Evolutionary conservation across 2,797 vertebrate species (phyloP), one percentile per base, ranked within the genome.

Genomic region (Borostomias antarcticus): DNA sequence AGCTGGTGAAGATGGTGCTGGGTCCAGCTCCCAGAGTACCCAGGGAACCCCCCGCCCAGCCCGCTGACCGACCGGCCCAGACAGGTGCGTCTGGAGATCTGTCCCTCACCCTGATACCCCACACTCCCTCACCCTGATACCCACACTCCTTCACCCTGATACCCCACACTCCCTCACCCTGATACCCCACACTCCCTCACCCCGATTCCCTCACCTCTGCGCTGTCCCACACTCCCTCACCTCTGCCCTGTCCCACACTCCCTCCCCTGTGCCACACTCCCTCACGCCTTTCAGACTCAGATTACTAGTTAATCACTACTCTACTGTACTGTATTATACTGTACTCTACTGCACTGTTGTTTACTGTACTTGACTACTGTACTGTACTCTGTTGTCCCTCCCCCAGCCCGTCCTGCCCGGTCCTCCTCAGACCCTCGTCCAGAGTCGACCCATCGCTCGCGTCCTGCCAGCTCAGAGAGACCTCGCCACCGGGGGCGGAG

Each of bases 1-100:
- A 96, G 78, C 78, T 98, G 70, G 94, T 94, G 40, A 96, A 95
- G 76, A 96, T 95, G 89, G 89, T 98, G 17, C 86, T 98, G 40
- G 96, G 96, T 65, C 93, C 96, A 67, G 82, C 81, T 62, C 90
- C 89, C 10, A 89, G 80, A 17, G 90, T 93, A 48, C 87, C 86
- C 67, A 88, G 85, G 76, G 40, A 43, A 11, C 37, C 37, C 5
- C n/a, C n/a, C n/a, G n/a, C 85, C 9, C 79, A 80, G 37, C 85
- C 89, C 43, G 78, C 82, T 74, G 92, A 93, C 66, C 86, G 89
- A 86, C 82, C 21, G 69, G 87, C 72, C 62, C 89, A 82, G 83
- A 83, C 88, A 89, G 93, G 96, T 96, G 78, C 54, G 56, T 59
- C 53, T 25, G 15, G n/a, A 62, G 70, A 75, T 21, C 23, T 61